These are phyloP conservation scores for Huso huso DNA, from an alignment of 2,797 vertebrate genomes.

Conservation along the genomic window DNA sequence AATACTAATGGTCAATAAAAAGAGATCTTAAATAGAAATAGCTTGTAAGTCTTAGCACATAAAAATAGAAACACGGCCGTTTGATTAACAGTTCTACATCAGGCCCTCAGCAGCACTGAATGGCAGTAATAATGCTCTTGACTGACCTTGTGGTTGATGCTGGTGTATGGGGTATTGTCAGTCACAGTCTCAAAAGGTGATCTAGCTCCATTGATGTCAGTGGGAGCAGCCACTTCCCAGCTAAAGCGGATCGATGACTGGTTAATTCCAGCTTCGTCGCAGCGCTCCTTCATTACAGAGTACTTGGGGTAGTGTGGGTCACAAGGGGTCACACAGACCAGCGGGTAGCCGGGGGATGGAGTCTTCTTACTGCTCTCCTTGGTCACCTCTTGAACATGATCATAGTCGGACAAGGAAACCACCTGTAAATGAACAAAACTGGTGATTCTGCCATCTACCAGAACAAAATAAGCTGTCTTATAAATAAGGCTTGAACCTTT, in stretches of 20 bases:
- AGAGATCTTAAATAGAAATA: too few species aligned
- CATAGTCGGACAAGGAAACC: conserved; percentile 82
- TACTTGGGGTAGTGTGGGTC: conserved; percentile 85
- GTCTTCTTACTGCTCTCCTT: conserved; percentile 79
- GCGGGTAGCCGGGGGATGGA: conserved; percentile 86
- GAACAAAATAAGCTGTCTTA: too few species aligned
- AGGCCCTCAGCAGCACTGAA: too few species aligned
- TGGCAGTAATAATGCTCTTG: not conserved
- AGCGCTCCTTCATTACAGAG: conserved; percentile 70
- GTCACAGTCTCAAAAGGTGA: conserved; percentile 94
- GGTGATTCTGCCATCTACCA: too few species aligned
- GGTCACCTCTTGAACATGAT: conserved; percentile 78
- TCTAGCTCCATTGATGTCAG: conserved; percentile 76
- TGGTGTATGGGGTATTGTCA: conserved; percentile 85
- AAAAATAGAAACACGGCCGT: too few species aligned
- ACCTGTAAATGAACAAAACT: conserved; percentile 52
- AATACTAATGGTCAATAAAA: too few species aligned
- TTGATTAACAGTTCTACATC: too few species aligned
- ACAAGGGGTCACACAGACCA: conserved; percentile 89
- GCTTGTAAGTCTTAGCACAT: too few species aligned
- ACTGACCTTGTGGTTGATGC: conserved; percentile 84
- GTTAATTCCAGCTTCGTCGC: conserved; percentile 86
- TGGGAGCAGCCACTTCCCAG: conserved; percentile 93
- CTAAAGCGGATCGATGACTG: conserved; percentile 85
- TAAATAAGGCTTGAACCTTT: too few species aligned